Percentiles rank a stretch among this genome's conserved stretches.
phyloP scores from a whole-genome alignment of 1,140 invertebrate species.

The Tachypleus tridentatus region DNA sequence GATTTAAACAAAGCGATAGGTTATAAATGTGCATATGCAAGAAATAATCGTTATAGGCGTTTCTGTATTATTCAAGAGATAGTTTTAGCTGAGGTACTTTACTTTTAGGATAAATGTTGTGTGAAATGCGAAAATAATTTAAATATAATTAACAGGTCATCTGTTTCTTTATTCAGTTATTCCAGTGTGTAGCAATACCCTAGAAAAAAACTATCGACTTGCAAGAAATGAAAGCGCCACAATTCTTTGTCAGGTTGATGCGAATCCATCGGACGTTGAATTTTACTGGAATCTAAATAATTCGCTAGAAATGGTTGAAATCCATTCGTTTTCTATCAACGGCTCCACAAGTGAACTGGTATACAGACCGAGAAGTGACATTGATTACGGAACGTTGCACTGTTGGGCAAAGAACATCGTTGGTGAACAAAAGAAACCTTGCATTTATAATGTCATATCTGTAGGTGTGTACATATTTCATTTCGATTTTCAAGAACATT shows the following conservation, averaged over 20 bases:
- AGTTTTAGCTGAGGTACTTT: no score
- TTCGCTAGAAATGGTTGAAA: slow-evolving; percentile 18
- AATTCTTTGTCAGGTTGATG: slow-evolving; percentile 73
- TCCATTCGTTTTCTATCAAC: slow-evolving; percentile 16
- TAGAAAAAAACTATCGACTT: slow-evolving; percentile 55
- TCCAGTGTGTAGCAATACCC: slow-evolving; percentile 48
- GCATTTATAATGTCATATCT: slow-evolving; percentile 27
- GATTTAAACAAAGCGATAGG: no score
- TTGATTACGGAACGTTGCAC: slow-evolving; percentile 25
- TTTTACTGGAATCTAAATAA: slow-evolving; percentile 27
- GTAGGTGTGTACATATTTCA: slow-evolving; percentile 20
- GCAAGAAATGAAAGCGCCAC: slow-evolving; percentile 60
- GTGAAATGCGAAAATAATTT: no score
- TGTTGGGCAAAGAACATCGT: slow-evolving; percentile 29
- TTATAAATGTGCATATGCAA: no score
- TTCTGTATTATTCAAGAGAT: no score
- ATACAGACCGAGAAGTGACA: slow-evolving; percentile 21
- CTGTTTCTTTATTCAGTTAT: slow-evolving; percentile 31
- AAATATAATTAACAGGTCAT: no score
- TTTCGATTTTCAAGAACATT: not conserved
- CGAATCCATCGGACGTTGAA: slow-evolving; percentile 61
- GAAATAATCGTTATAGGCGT: no score
- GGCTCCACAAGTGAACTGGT: slow-evolving; percentile 20
- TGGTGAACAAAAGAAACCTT: slow-evolving; percentile 27
- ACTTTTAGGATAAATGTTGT: no score